Base-by-base conservation (phyloP, 2,888 invertebrate species). In the Caenorhabditis angaria region DNA sequence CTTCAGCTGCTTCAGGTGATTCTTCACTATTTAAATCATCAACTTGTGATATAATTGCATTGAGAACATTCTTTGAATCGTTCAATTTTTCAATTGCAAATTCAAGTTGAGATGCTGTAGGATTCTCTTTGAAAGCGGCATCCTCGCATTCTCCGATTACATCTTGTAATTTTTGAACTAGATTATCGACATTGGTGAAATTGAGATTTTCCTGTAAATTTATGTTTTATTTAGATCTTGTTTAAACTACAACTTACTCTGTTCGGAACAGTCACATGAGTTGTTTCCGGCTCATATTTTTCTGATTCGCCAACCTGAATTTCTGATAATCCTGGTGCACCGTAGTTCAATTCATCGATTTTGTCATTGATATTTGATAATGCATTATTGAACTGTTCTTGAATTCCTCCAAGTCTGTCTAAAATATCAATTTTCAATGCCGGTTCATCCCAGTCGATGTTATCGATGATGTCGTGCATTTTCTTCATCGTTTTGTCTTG, bases 341-440 rank as follows among this genome's bases (percentile, higher is more conserved):
- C 61, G 59, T 74, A 74, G 41, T 70, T 70, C 22, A 75, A 48
- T 25, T 70, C 65, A 58, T 75, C 75, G 24, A 75, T 70, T 47
- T 67, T 60, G 0, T 56, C 59, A 54, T 70, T 64, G 29, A 75
- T 70, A 28, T 70, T 67, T 18, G 70, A 57, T 12, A 61, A 27
- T 18, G 70, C 70, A 27, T 58, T 57, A 27, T 75, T 55, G 18
- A 70, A 41, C 48, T 70, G 75, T 10, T 50, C 41, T 29, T 58
- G 60, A 24, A 75, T 64, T 18, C 53, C 59, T 8, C 32, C 57
- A 35, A 75, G 48, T 4, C 57, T 51, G 24, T 65, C 64, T 8
- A 65, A n/a, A n/a, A 66, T 66, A 2, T 65, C 67, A 29, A 59
- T 58, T 41, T 75, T 70, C 20, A 67, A 47, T 20, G 50, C 58